phyloP scores from a whole-genome alignment of 2,113 vertebrate genomes.

The Smithornis capensis region DNA sequence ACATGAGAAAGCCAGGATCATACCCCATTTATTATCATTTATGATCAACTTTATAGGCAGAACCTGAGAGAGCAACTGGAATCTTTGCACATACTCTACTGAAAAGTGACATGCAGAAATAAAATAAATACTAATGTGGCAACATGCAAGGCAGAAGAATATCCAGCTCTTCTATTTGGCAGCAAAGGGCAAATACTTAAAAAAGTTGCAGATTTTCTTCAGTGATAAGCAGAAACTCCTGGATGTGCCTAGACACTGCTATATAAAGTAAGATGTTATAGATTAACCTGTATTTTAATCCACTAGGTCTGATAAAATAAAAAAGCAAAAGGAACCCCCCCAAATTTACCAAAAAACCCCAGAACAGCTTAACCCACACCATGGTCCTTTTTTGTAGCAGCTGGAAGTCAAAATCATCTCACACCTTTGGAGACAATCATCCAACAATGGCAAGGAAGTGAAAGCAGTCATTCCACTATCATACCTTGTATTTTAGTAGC shows the following conservation, averaged over 20 bases:
- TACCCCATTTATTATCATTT: background rate
- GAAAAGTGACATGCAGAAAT: background rate
- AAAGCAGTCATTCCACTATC: background rate
- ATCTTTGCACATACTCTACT: background rate
- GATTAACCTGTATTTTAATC: background rate
- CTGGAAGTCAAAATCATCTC: background rate
- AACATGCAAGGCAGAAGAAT: background rate
- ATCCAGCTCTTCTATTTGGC: background rate
- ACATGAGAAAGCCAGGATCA: background rate
- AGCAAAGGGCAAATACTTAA: background rate
- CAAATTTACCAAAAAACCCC: background rate
- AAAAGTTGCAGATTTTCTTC: background rate
- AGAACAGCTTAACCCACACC: background rate
- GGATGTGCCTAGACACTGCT: background rate
- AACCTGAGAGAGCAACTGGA: background rate
- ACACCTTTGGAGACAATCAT: background rate
- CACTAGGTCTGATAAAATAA: background rate
- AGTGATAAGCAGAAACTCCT: background rate
- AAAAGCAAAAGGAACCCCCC: fast-evolving
- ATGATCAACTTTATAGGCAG: background rate
- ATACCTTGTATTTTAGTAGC: background rate
- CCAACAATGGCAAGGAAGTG: background rate
- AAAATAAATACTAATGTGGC: background rate
- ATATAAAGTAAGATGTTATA: background rate
- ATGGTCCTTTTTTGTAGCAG: background rate